phyloP scores from a whole-genome alignment of 2,113 vertebrate genomes.

The Neogale vison region DNA sequence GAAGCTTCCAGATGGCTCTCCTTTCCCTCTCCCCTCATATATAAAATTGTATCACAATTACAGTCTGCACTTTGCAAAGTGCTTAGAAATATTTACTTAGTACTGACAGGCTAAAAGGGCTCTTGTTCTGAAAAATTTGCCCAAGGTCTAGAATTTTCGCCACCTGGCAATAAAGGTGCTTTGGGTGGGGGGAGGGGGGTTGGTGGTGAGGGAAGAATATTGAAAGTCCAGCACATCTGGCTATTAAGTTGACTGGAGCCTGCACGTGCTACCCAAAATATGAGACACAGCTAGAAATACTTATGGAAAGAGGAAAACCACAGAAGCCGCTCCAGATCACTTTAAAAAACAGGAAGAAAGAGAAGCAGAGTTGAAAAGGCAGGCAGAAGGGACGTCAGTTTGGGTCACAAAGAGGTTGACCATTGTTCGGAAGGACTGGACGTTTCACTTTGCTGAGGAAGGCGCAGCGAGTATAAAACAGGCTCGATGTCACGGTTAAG shows the following conservation, averaged over 20 bases:
- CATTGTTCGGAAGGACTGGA: conserved; percentile 41
- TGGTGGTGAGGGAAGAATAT: neutral
- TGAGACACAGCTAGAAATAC: neutral
- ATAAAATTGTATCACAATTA: neutral
- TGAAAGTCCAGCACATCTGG: neutral
- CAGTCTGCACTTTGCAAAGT: neutral
- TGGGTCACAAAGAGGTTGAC: neutral
- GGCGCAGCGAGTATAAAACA: conserved; percentile 69
- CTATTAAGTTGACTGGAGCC: neutral
- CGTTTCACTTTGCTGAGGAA: conserved; percentile 20
- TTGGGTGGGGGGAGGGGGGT: neutral
- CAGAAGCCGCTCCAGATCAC: neutral
- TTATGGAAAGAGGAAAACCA: neutral
- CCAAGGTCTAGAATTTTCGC: neutral
- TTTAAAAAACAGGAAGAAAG: neutral
- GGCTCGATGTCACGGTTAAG: conserved; percentile 59
- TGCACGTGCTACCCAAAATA: neutral
- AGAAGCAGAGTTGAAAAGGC: neutral
- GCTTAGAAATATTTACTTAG: neutral
- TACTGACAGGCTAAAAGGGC: neutral
- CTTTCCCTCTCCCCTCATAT: neutral
- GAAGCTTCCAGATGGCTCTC: neutral
- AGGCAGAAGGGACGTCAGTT: neutral
- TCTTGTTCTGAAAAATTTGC: neutral
- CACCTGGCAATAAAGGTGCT: neutral